Evolutionary conservation across 2,888 invertebrate species (phyloP).

Genomic region (Hirtodrosophila alboralis): DNA sequence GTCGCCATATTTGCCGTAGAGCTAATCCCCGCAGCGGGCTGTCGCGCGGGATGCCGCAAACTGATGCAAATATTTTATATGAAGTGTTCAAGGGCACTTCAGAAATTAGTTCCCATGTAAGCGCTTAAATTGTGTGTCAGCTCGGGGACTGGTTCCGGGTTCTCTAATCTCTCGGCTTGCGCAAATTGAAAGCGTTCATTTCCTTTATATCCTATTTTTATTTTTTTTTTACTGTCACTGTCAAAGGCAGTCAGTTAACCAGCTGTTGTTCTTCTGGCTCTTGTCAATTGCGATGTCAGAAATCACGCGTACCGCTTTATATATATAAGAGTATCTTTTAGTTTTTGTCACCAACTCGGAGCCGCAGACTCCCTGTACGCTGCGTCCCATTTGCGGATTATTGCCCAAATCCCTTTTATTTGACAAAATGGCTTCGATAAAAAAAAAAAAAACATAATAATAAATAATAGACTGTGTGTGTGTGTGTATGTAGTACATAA

Average conservation of each 20-base stretch:
- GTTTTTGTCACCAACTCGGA: slow-evolving; percentile 55
- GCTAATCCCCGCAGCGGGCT: slow-evolving; percentile 75
- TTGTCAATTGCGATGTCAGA: slow-evolving; percentile 79
- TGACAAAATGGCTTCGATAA: slow-evolving; percentile 76
- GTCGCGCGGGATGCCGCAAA: slow-evolving; percentile 65
- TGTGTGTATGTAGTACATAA: slow-evolving; percentile 36
- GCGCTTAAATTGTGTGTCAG: slow-evolving; percentile 58
- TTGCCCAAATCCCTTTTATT: slow-evolving; percentile 71
- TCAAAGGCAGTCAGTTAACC: slow-evolving; percentile 58
- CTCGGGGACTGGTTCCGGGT: slow-evolving; percentile 4
- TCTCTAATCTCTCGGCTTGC: slow-evolving; percentile 56
- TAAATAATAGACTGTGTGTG: slow-evolving; percentile 14
- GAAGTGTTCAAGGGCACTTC: slow-evolving; percentile 82
- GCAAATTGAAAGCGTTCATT: slow-evolving; percentile 63
- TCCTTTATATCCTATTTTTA: no score
- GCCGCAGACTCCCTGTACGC: slow-evolving; percentile 46
- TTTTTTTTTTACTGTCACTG: slow-evolving; percentile 36
- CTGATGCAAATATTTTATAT: slow-evolving; percentile 81
- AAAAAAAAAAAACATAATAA: slow-evolving; percentile 32
- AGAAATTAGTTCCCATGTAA: slow-evolving; percentile 83
- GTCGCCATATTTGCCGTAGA: slow-evolving; percentile 78
- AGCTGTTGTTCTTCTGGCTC: slow-evolving; percentile 63
- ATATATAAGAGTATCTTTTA: slow-evolving; percentile 25
- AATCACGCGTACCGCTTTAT: slow-evolving; percentile 57
- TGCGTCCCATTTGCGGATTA: slow-evolving; percentile 73